Percentiles rank a stretch among this genome's conserved stretches.
These are phyloP conservation scores for Pachycephus smyrnensis DNA, from an alignment of 2,888 invertebrate genomes.

Conservation along the genomic window DNA sequence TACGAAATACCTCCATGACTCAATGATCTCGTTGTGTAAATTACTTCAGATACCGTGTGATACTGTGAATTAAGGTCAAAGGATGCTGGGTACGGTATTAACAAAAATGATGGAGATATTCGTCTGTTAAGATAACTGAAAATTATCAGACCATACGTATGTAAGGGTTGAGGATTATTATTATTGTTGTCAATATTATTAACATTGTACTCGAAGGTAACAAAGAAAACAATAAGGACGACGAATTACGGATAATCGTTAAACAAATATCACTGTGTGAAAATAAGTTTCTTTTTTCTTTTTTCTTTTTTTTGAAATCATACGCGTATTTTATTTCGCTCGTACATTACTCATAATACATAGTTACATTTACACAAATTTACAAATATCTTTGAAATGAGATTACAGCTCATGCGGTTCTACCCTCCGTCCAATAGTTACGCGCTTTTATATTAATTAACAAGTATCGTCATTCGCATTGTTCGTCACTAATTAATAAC, in stretches of 20 bases:
- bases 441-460: slow-evolving; percentile 12
- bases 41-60: neutral
- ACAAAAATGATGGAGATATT: neutral
- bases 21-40: neutral
- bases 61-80: neutral
- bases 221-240: too few species aligned
- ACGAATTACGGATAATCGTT: neutral
- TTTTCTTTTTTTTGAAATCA: slow-evolving; percentile 34
- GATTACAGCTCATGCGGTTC: slow-evolving; percentile 37
- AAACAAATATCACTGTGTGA: neutral
- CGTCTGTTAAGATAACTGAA: too few species aligned
- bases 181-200: too few species aligned
- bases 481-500: neutral
- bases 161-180: too few species aligned
- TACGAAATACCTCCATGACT: neutral
- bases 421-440: slow-evolving; percentile 18
- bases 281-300: neutral
- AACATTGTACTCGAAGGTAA: too few species aligned
- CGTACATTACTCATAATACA: slow-evolving; percentile 48
- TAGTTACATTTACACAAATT: slow-evolving; percentile 62
- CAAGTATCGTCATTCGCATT: neutral
- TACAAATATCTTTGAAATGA: slow-evolving; percentile 57
- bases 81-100: neutral
- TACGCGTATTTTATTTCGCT: slow-evolving; percentile 46
- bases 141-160: too few species aligned